Evolutionary conservation across 1,140 invertebrate species (phyloP).

Genomic region (Zophobas morio): DNA sequence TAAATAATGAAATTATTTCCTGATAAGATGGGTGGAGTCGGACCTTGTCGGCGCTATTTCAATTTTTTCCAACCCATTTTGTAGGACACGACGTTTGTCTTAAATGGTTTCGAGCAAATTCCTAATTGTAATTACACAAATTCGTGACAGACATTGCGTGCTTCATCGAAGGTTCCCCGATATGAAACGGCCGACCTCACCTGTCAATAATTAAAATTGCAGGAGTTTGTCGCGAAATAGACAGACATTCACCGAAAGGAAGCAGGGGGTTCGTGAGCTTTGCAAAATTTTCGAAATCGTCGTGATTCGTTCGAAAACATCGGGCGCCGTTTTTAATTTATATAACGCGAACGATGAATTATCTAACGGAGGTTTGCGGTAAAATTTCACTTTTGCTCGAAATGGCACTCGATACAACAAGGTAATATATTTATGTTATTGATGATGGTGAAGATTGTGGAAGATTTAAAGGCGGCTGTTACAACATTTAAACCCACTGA

Average conservation of each 20-base stretch:
- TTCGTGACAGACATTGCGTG: slow-evolving; percentile 38
- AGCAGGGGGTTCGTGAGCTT: neutral
- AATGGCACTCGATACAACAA: too few relatives aligned
- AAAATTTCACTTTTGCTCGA: too few relatives aligned
- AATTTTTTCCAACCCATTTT: slow-evolving; percentile 28
- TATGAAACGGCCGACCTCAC: slow-evolving; percentile 22
- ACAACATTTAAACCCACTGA: too few relatives aligned
- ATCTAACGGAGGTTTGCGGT: too few relatives aligned
- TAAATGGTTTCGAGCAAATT: slow-evolving; percentile 33
- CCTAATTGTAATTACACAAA: slow-evolving; percentile 42
- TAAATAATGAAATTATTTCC: slow-evolving; percentile 47
- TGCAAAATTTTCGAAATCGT: too few relatives aligned
- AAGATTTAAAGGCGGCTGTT: too few relatives aligned
- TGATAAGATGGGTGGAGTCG: slow-evolving; percentile 45
- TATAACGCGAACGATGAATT: too few relatives aligned
- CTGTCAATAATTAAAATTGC: slow-evolving; percentile 42
- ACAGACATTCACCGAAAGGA: slow-evolving; percentile 10
- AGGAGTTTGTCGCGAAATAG: slow-evolving; percentile 5
- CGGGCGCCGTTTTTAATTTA: too few relatives aligned
- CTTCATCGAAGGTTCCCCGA: slow-evolving; percentile 34
- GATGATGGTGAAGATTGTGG: too few relatives aligned
- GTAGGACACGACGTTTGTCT: slow-evolving; percentile 28
- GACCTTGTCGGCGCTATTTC: slow-evolving; percentile 42
- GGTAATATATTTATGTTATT: too few relatives aligned
- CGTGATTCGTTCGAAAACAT: too few relatives aligned